Evolutionary conservation across 2,113 vertebrate species (phyloP).

Genomic region (Pachyramphus minor): DNA sequence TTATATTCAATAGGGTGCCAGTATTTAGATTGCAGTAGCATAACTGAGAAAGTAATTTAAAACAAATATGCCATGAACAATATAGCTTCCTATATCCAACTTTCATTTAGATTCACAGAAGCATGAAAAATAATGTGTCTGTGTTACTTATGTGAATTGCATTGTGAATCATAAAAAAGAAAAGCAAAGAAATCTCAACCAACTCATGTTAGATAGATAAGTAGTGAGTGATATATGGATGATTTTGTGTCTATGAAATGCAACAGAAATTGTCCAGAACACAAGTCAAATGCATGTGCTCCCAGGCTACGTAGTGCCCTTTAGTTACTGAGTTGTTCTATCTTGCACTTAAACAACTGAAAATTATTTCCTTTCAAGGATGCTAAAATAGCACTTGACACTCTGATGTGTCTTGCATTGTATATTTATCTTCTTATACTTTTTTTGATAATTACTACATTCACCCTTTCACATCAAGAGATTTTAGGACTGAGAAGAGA

Average conservation of each 20-base stretch:
- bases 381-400: neutral
- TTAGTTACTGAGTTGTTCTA: neutral
- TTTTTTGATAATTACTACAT: neutral
- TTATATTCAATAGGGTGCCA: neutral
- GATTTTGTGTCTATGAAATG: neutral
- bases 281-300: neutral
- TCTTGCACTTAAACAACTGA: neutral
- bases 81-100: neutral
- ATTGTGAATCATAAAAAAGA: neutral
- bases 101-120: neutral
- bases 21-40: neutral
- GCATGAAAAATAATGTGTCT: neutral
- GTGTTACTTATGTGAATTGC: neutral
- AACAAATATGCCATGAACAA: neutral
- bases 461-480: neutral
- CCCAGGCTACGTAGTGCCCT: neutral
- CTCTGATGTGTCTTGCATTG: neutral
- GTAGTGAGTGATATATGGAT: neutral
- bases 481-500: neutral
- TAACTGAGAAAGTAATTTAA: neutral
- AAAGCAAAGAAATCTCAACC: neutral
- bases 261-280: neutral
- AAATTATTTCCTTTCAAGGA: neutral
- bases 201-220: neutral
- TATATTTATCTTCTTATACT: neutral